These are phyloP conservation scores for Caenorhabditis afra DNA, from an alignment of 2,888 invertebrate genomes.

Conservation along the genomic window DNA sequence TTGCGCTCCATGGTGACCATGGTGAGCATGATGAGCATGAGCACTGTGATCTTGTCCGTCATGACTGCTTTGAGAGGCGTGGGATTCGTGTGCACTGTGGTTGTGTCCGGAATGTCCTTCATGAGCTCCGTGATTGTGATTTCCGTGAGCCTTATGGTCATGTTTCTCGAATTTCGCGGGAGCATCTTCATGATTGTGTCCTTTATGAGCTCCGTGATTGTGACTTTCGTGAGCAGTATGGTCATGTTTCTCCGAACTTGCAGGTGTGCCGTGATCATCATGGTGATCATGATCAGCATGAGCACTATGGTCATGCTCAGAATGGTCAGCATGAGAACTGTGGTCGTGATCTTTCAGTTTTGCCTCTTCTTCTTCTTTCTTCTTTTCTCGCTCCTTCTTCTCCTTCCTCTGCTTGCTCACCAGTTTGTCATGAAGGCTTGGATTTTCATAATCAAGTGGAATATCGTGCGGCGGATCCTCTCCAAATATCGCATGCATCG, in stretches of 20 bases:
- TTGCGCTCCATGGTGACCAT: neutral
- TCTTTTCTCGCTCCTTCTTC: neutral
- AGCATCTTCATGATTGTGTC: neutral
- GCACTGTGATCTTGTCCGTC: slow-evolving; percentile 2
- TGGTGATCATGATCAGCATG: neutral
- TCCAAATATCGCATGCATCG: slow-evolving; percentile 25
- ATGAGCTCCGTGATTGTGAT: neutral
- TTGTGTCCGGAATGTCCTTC: neutral
- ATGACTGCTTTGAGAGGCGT: neutral
- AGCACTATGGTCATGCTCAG: neutral
- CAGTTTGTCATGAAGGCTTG: slow-evolving; percentile 11
- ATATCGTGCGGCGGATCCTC: slow-evolving; percentile 30
- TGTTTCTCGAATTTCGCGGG: too few relatives aligned
- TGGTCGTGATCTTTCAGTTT: too few relatives aligned
- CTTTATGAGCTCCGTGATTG: neutral
- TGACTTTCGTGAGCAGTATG: neutral
- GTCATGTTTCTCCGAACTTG: too few relatives aligned
- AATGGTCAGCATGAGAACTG: neutral
- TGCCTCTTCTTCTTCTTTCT: neutral
- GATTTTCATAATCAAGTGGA: neutral
- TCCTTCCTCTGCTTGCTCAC: neutral
- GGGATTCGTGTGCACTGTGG: neutral
- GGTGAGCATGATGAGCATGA: slow-evolving; percentile 1
- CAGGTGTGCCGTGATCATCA: neutral
- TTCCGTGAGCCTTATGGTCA: neutral